These are phyloP conservation scores for Tachysurus fulvidraco DNA, from an alignment of 2,113 vertebrate genomes.

Conservation along the genomic window DNA sequence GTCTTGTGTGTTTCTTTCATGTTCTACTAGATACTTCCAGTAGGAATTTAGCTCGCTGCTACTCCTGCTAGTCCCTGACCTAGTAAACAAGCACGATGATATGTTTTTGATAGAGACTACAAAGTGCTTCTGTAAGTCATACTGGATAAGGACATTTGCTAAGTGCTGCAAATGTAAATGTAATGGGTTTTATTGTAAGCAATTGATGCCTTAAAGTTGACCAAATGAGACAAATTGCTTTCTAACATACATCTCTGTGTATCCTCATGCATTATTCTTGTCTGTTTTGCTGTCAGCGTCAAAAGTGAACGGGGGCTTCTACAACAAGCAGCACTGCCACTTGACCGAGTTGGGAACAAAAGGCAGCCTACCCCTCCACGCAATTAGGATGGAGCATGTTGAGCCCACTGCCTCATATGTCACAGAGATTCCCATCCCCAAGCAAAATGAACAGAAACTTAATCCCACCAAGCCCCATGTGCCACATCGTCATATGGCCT, in stretches of 20 bases:
- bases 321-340: conserved; percentile 84
- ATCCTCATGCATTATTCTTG: conserved; percentile 42
- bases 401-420: conserved; percentile 84
- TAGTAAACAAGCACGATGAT: not conserved
- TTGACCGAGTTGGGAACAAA: conserved; percentile 89
- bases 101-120: not conserved
- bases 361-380: conserved; percentile 87
- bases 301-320: conserved; percentile 92
- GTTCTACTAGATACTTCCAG: not conserved
- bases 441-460: conserved; percentile 86
- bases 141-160: not conserved
- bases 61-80: not conserved
- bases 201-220: not conserved
- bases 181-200: not conserved
- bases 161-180: not conserved
- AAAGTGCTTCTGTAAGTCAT: not conserved
- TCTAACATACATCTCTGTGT: not conserved
- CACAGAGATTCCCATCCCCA: conserved; percentile 81
- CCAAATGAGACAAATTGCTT: conserved; percentile 19
- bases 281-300: conserved; percentile 75
- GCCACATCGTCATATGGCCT: conserved; percentile 83
- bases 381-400: conserved; percentile 76
- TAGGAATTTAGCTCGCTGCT: not conserved
- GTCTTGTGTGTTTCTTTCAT: not conserved
- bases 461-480: conserved; percentile 72